These are phyloP conservation scores for Tethea ocularis DNA, from an alignment of 2,888 invertebrate genomes.

Conservation along the genomic window DNA sequence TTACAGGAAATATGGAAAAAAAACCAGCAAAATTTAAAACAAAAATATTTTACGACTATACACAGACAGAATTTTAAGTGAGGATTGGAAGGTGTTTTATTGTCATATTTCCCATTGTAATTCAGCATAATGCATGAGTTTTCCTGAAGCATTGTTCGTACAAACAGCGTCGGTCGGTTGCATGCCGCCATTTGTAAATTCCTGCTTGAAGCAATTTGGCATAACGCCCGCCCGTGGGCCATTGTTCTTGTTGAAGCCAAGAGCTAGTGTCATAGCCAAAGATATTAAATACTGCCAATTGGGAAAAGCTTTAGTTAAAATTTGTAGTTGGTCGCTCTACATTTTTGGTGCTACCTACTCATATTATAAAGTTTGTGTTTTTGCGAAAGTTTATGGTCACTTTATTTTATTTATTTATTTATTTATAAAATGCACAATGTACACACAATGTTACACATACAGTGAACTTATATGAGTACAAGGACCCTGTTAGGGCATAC, in stretches of 20 bases:
- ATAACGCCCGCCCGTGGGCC: conserved; percentile 48
- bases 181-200: conserved; percentile 56
- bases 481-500: no score
- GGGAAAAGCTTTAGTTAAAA: conserved; percentile 1
- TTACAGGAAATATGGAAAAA: background rate
- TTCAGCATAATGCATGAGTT: conserved; percentile 44
- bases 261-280: conserved; percentile 36
- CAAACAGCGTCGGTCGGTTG: conserved; percentile 37
- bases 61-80: conserved; percentile 1
- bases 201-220: conserved; percentile 65
- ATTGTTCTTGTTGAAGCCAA: conserved; percentile 48
- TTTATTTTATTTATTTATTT: no score
- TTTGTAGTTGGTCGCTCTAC: background rate
- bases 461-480: no score
- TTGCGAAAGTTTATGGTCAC: no score
- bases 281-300: conserved; percentile 36
- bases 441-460: no score
- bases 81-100: conserved; percentile 25
- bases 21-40: background rate
- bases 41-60: conserved; percentile 9
- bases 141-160: conserved; percentile 43
- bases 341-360: no score
- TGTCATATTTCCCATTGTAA: conserved; percentile 41
- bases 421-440: no score
- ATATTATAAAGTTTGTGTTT: no score